These are phyloP conservation scores for Donacobius atricapilla DNA, from an alignment of 2,113 vertebrate genomes.

Conservation along the genomic window DNA sequence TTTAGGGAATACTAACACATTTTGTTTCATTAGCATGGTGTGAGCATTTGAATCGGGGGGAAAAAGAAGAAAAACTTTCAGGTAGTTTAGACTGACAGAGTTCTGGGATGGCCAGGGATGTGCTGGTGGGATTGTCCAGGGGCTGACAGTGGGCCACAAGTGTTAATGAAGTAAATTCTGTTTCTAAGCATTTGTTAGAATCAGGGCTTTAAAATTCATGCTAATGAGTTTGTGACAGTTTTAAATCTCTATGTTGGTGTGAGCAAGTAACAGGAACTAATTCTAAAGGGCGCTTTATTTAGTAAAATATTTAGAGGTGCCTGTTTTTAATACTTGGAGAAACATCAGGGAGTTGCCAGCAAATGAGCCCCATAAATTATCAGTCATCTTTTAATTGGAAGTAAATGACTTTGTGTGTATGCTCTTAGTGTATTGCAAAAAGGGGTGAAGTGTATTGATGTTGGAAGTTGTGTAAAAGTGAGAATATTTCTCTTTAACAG, in stretches of 20 bases:
- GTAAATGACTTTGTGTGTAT: not conserved
- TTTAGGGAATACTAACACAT: not conserved
- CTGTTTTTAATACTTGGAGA: not conserved
- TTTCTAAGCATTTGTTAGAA: not conserved
- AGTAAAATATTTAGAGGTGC: not conserved
- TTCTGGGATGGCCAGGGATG: not conserved
- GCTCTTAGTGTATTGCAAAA: not conserved
- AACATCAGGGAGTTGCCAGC: not conserved
- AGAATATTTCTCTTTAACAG: not conserved
- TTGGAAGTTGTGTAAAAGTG: not conserved
- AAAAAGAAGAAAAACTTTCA: not conserved
- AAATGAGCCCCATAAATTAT: not conserved
- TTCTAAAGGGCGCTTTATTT: not conserved
- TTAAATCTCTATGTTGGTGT: not conserved
- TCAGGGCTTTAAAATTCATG: not conserved
- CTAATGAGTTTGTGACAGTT: not conserved
- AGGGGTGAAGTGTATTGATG: not conserved
- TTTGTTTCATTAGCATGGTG: not conserved
- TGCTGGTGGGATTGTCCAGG: not conserved
- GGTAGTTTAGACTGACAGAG: not conserved
- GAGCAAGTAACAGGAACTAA: not conserved
- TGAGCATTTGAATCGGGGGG: not conserved
- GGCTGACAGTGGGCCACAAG: too few species aligned
- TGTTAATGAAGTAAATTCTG: not conserved
- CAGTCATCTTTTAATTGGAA: not conserved